These are phyloP conservation scores for Carassius gibelio DNA, from an alignment of 2,113 vertebrate species.

Conservation along the genomic window DNA sequence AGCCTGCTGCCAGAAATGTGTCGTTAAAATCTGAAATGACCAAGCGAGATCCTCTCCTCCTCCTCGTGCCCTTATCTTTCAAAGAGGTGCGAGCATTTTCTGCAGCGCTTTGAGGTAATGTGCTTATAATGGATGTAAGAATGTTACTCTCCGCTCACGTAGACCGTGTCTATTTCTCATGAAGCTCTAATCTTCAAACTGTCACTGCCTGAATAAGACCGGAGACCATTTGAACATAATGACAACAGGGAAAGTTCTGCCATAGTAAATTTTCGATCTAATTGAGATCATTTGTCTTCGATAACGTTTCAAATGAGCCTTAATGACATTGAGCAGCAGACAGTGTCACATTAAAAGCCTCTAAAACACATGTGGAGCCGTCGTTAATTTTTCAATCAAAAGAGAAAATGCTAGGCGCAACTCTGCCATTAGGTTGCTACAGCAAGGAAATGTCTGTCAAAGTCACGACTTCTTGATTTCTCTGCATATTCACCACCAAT, in stretches of 20 bases:
- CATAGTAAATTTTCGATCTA: constrained; percentile 51
- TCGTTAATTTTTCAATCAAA: constrained; percentile 54
- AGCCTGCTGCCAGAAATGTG: constrained; percentile 12
- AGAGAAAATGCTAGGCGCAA: constrained; percentile 32
- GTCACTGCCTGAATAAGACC: constrained; percentile 28
- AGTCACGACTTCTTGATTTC: constrained; percentile 54
- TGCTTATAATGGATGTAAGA: constrained; percentile 37
- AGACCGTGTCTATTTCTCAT: constrained; percentile 35
- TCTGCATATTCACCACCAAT: constrained; percentile 49
- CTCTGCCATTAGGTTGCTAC: constrained; percentile 39
- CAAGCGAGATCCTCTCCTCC: constrained; percentile 26
- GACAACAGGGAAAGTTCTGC: constrained; percentile 45
- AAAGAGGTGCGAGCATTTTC: constrained; percentile 27
- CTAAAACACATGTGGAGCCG: constrained; percentile 50
- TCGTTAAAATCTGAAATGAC: constrained; percentile 41
- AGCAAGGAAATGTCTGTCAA: constrained; percentile 45
- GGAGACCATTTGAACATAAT: constrained; percentile 26
- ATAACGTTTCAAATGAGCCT: constrained; percentile 50
- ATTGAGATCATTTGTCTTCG: constrained; percentile 55
- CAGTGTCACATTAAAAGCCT: constrained; percentile 55
- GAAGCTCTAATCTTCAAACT: constrained; percentile 18
- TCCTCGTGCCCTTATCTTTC: constrained; percentile 40
- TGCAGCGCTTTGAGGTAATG: background rate
- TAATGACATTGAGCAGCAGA: constrained; percentile 54
- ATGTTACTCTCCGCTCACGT: constrained; percentile 25